Percentiles rank a stretch among this genome's conserved stretches.
Conservation (phyloP, 1,140 invertebrate species). For the Brachionus asplanchnoidis region DNA sequence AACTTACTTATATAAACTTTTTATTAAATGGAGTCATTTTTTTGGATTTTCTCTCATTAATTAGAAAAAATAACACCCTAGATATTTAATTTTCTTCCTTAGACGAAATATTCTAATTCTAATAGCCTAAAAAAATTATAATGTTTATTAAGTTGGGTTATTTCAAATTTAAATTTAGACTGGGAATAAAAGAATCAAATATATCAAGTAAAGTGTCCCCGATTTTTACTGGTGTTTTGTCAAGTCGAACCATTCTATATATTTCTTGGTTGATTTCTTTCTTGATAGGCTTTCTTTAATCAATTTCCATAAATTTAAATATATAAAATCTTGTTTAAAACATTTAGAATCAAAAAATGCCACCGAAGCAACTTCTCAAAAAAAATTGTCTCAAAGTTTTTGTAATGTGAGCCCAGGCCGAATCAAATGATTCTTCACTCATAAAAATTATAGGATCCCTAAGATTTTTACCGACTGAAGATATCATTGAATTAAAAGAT, state of each 20-base stretch:
- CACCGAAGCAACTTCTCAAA: neutral
- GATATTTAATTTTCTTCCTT: neutral
- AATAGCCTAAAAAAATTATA: neutral
- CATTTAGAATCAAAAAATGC: neutral
- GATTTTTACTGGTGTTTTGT: neutral
- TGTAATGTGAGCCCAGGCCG: neutral
- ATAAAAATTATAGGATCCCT: neutral
- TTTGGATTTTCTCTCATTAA: neutral
- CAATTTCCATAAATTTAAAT: neutral
- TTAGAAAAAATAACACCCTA: neutral
- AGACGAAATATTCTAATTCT: neutral
- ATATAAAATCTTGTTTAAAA: neutral
- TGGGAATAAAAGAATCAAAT: neutral
- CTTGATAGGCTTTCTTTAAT: neutral
- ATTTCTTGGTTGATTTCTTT: neutral
- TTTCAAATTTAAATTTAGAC: neutral
- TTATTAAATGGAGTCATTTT: neutral
- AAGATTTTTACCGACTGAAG: neutral
- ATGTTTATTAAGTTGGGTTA: neutral
- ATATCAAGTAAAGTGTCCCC: neutral
- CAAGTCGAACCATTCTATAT: neutral
- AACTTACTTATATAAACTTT: neutral
- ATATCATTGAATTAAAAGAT: neutral
- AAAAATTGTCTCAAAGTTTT: conserved; percentile 3
- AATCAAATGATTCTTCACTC: neutral